A percentile compares a stretch with the other conserved stretches of the same genome.
Conservation (phyloP, 2,113 vertebrate species). For the Cariama cristata region DNA sequence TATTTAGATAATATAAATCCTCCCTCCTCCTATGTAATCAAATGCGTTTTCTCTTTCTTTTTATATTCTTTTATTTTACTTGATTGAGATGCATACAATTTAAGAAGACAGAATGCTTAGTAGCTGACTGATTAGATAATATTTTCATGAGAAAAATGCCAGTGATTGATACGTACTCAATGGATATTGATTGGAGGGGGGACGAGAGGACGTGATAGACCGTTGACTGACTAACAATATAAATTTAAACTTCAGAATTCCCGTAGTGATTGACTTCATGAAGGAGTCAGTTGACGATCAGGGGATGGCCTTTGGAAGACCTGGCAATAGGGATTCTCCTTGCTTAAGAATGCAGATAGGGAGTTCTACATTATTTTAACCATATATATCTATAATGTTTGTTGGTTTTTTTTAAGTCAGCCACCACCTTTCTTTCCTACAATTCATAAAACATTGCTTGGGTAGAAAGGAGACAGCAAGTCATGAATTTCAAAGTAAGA, state of each 20-base stretch:
- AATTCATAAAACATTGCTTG: not conserved
- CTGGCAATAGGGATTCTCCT: not conserved
- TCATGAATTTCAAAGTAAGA: not conserved
- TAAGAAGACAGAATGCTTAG: not conserved
- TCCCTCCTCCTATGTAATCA: not conserved
- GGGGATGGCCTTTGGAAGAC: not conserved
- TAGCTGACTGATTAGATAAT: not conserved
- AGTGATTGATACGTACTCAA: not conserved
- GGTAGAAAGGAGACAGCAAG: not conserved
- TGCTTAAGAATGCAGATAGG: not conserved
- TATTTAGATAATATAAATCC: not conserved
- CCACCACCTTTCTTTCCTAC: not conserved
- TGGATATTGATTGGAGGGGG: not conserved
- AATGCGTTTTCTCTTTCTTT: not conserved
- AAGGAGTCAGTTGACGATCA: not conserved
- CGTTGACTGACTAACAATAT: not conserved
- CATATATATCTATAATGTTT: not conserved
- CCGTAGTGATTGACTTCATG: not conserved
- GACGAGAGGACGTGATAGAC: accelerated
- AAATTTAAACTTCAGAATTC: not conserved
- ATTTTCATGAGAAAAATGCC: not conserved
- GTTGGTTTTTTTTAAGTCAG: not conserved
- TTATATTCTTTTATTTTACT: not conserved
- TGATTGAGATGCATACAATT: not conserved
- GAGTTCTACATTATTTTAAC: not conserved